Percentiles rank a stretch among this genome's conserved stretches.
Conservation (phyloP, 2,797 vertebrate species). For the Enteromius argenteus region DNA sequence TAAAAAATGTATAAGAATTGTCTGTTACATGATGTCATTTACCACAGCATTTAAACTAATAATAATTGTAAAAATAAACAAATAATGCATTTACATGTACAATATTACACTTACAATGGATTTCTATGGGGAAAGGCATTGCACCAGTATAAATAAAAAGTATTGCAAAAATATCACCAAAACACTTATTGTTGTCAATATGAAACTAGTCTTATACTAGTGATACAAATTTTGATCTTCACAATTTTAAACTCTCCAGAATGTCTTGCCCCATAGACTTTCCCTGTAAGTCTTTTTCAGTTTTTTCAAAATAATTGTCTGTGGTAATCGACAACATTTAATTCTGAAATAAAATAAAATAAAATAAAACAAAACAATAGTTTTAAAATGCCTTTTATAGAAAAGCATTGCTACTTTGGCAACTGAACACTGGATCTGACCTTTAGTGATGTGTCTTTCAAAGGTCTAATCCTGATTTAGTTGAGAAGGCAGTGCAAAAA, state of each 20-base stretch:
- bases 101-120: not conserved
- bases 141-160: not conserved
- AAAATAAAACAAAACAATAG: not conserved
- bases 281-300: not conserved
- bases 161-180: not conserved
- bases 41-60: slow-evolving; percentile 5
- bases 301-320: not conserved
- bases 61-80: not conserved
- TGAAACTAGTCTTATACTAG: not conserved
- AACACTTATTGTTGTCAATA: not conserved
- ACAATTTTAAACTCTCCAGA: not conserved
- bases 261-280: not conserved
- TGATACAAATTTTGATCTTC: not conserved
- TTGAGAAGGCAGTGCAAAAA: slow-evolving; percentile 89
- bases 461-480: slow-evolving; percentile 58
- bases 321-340: slow-evolving; percentile 1
- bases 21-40: not conserved
- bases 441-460: slow-evolving; percentile 36
- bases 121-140: not conserved
- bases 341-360: not conserved
- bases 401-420: slow-evolving; percentile 28
- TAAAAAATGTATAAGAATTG: not conserved
- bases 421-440: slow-evolving; percentile 42
- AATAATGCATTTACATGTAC: not conserved
- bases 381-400: slow-evolving; percentile 16